Evolutionary conservation across 2,888 invertebrate species (phyloP).

Genomic region (Apamea anceps): DNA sequence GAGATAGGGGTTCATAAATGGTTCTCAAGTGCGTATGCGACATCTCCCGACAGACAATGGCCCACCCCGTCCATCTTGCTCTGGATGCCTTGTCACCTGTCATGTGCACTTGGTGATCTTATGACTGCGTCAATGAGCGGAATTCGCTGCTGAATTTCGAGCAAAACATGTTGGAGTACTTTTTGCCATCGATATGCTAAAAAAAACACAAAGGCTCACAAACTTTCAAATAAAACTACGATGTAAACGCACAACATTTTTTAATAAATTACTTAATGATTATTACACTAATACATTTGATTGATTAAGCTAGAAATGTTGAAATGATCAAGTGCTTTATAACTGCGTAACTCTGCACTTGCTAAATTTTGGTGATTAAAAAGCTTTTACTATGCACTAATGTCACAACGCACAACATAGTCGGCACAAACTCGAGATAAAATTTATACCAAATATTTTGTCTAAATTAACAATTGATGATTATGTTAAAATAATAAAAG

Average conservation of each 20-base stretch:
- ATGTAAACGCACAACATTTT: slow-evolving; percentile 37
- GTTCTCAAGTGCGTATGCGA: background rate
- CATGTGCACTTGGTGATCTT: background rate
- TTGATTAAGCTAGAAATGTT: slow-evolving; percentile 18
- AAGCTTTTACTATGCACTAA: background rate
- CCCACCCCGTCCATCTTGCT: background rate
- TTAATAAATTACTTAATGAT: slow-evolving; percentile 30
- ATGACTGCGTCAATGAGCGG: background rate
- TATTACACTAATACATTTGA: slow-evolving; percentile 28
- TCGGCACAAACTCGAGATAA: background rate
- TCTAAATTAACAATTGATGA: background rate
- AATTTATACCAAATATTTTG: background rate
- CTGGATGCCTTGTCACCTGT: background rate
- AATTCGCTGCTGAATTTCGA: background rate
- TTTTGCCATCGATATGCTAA: background rate
- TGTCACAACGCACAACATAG: background rate
- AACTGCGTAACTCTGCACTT: background rate
- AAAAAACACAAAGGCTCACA: background rate
- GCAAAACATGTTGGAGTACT: background rate
- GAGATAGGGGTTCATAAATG: background rate
- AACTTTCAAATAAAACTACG: slow-evolving; percentile 42
- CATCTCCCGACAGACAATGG: background rate
- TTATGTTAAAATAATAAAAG: background rate
- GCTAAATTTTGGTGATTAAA: background rate
- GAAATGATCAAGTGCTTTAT: slow-evolving; percentile 1